Conservation (phyloP, 2,797 vertebrate species). For the Acipenser ruthenus region DNA sequence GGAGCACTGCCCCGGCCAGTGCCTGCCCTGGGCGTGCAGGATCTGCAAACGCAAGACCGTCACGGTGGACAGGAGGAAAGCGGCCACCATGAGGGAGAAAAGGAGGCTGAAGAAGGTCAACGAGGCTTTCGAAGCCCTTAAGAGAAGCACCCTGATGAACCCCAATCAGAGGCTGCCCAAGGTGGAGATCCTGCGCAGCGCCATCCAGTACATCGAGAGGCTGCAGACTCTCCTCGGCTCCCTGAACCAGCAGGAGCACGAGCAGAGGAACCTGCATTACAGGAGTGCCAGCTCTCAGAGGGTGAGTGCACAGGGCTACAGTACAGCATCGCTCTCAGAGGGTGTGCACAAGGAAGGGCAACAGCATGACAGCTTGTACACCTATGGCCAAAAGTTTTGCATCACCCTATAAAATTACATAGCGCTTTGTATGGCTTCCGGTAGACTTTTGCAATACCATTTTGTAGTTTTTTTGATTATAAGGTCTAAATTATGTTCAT, state of each 20-base stretch:
- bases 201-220: slow-evolving; percentile 96
- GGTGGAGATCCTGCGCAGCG: slow-evolving; percentile 93
- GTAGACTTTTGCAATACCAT: too few relatives aligned
- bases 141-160: slow-evolving; percentile 92
- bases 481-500: too few relatives aligned
- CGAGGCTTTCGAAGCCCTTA: slow-evolving; percentile 92
- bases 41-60: slow-evolving; percentile 90
- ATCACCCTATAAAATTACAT: too few relatives aligned
- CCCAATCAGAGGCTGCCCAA: slow-evolving; percentile 97
- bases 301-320: slow-evolving; percentile 43
- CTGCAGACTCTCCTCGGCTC: slow-evolving; percentile 91
- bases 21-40: slow-evolving; percentile 94
- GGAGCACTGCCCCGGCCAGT: slow-evolving; percentile 87
- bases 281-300: slow-evolving; percentile 53
- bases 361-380: too few relatives aligned
- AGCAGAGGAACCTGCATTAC: slow-evolving; percentile 71
- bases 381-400: too few relatives aligned
- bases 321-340: too few relatives aligned
- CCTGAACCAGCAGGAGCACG: slow-evolving; percentile 89
- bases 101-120: slow-evolving; percentile 94
- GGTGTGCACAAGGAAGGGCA: too few relatives aligned
- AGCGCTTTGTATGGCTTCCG: too few relatives aligned
- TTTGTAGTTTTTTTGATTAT: too few relatives aligned
- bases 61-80: slow-evolving; percentile 83
- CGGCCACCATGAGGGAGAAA: slow-evolving; percentile 89